Conservation (phyloP, 1,140 invertebrate genomes). For the Lasioglossum baleicum region DNA sequence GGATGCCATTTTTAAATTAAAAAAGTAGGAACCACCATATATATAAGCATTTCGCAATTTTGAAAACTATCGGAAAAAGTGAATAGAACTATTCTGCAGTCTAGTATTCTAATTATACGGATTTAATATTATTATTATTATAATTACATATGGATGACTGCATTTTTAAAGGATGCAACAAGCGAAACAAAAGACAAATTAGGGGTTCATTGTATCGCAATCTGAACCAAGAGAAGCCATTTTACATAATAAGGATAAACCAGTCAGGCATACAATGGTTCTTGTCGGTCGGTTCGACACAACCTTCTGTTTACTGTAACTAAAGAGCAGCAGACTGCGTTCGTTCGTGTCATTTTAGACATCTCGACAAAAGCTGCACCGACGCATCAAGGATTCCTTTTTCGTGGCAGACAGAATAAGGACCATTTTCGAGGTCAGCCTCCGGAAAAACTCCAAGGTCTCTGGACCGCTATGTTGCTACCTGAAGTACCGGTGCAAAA, state of each 20-base stretch:
- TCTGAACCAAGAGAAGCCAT: not conserved
- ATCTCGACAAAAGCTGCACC: conserved; percentile 45
- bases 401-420: conserved; percentile 2
- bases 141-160: no score
- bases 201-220: no score
- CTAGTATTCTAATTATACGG: no score
- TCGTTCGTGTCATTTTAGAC: not conserved
- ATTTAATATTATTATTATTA: no score
- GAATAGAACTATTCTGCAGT: no score
- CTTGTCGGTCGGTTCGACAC: not conserved
- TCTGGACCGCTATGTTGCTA: conserved; percentile 29
- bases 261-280: not conserved
- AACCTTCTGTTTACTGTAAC: not conserved
- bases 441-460: conserved; percentile 32
- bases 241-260: not conserved
- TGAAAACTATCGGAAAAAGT: no score
- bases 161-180: not conserved
- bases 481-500: conserved; percentile 47
- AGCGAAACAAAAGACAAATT: no score
- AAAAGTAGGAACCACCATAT: no score
- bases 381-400: conserved; percentile 51
- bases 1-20: no score
- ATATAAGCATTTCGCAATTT: no score
- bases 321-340: not conserved
- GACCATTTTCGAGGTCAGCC: conserved; percentile 44